Conservation (phyloP, 2,113 vertebrate genomes). For the Sterna hirundo region DNA sequence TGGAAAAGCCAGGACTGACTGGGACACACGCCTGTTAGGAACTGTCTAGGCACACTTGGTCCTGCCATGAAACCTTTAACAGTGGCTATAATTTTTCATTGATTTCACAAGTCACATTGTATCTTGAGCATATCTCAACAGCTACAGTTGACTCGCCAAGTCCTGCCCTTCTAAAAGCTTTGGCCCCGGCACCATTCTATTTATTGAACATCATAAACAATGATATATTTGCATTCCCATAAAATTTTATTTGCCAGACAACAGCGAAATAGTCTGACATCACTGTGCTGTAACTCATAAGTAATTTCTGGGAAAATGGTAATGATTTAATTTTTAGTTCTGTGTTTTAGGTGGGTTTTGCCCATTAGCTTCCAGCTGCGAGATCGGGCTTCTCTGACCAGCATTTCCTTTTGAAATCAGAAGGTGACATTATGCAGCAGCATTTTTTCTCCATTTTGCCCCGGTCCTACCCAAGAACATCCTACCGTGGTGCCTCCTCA, state of each 20-base stretch:
- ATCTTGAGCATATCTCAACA: background rate
- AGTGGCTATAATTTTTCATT: background rate
- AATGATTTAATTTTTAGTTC: background rate
- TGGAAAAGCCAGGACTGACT: background rate
- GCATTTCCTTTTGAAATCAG: background rate
- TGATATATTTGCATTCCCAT: background rate
- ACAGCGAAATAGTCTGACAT: background rate
- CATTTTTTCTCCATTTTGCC: background rate
- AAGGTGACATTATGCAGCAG: background rate
- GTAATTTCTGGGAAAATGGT: background rate
- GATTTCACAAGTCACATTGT: background rate
- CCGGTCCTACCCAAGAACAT: background rate
- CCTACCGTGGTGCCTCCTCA: background rate
- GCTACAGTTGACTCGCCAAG: background rate
- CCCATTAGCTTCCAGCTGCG: background rate
- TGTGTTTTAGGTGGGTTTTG: background rate
- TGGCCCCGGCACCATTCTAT: background rate
- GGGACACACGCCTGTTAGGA: rapidly evolving
- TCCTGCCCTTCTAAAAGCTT: background rate
- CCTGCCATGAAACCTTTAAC: background rate
- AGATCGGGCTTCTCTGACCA: background rate
- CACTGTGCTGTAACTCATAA: background rate
- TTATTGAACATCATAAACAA: background rate
- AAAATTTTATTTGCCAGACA: background rate
- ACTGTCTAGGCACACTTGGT: background rate